phyloP scores from a whole-genome alignment of 2,113 vertebrate genomes.

The Oreamnos americanus region DNA sequence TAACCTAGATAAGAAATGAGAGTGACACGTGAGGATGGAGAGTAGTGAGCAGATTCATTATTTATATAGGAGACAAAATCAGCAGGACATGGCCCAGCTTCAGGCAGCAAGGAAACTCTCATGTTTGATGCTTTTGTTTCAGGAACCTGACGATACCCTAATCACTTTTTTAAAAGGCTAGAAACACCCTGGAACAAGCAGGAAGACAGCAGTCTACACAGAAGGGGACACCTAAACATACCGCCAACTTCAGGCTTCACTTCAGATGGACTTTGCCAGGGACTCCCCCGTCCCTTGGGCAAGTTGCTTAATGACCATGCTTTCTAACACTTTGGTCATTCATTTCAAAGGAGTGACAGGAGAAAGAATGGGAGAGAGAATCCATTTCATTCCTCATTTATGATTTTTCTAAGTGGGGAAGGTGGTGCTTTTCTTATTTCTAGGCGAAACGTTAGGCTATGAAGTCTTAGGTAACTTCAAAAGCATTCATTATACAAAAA shows the following conservation, averaged over 20 bases:
- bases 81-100: not conserved
- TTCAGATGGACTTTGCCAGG: not conserved
- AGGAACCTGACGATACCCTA: not conserved
- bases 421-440: not conserved
- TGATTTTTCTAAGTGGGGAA: not conserved
- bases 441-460: not conserved
- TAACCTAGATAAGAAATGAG: not conserved
- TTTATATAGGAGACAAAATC: not conserved
- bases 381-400: slow-evolving; percentile 23
- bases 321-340: not conserved
- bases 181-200: not conserved
- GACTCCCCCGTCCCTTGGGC: not conserved
- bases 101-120: not conserved
- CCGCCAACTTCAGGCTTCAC: not conserved
- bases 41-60: not conserved
- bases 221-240: not conserved
- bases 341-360: not conserved
- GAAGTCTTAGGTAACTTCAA: not conserved
- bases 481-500: not conserved
- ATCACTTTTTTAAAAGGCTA: not conserved
- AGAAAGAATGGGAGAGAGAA: not conserved
- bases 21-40: not conserved
- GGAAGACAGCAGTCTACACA: not conserved
- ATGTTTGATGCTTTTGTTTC: not conserved
- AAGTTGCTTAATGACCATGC: not conserved